Percentiles rank a stretch among this genome's conserved stretches.
Evolutionary conservation across 2,797 vertebrate species (phyloP).

Genomic region (Chelon labrosus): DNA sequence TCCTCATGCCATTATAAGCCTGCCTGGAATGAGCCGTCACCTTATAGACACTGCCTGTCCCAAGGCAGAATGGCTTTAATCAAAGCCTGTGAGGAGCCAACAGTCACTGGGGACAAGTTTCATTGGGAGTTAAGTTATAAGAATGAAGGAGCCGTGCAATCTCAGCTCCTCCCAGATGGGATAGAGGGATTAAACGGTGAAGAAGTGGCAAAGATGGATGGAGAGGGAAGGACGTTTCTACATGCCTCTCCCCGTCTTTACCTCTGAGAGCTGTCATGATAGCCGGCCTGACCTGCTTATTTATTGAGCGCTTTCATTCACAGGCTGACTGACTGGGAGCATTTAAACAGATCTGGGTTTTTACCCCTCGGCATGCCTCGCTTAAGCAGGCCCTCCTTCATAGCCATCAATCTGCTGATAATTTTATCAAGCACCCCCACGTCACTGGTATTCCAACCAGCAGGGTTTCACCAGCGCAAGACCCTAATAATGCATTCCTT

Average conservation of each 20-base stretch:
- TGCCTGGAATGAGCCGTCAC: constrained; percentile 59
- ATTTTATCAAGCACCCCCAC: constrained; percentile 75
- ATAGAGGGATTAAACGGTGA: constrained; percentile 60
- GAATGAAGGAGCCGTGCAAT: constrained; percentile 56
- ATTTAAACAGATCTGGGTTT: constrained; percentile 61
- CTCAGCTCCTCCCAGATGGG: constrained; percentile 45
- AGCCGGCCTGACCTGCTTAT: constrained; percentile 66
- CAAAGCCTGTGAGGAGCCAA: constrained; percentile 71
- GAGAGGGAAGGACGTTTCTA: constrained; percentile 54
- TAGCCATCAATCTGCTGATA: constrained; percentile 74
- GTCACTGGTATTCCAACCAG: constrained; percentile 58
- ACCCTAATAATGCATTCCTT: constrained; percentile 72
- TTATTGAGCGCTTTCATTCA: constrained; percentile 74
- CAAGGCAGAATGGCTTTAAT: constrained; percentile 76
- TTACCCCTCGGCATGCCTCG: constrained; percentile 53
- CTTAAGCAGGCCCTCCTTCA: constrained; percentile 52
- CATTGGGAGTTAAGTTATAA: constrained; percentile 70
- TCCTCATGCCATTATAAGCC: constrained; percentile 55
- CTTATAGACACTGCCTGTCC: constrained; percentile 66
- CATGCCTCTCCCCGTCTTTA: constrained; percentile 53
- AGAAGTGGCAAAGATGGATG: constrained; percentile 60
- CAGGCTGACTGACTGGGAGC: constrained; percentile 62
- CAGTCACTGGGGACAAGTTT: constrained; percentile 73
- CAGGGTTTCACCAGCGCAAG: constrained; percentile 55
- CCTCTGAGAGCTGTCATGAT: constrained; percentile 65